These are phyloP conservation scores for Osmerus eperlanus DNA, from an alignment of 2,113 vertebrate species.

Conservation along the genomic window DNA sequence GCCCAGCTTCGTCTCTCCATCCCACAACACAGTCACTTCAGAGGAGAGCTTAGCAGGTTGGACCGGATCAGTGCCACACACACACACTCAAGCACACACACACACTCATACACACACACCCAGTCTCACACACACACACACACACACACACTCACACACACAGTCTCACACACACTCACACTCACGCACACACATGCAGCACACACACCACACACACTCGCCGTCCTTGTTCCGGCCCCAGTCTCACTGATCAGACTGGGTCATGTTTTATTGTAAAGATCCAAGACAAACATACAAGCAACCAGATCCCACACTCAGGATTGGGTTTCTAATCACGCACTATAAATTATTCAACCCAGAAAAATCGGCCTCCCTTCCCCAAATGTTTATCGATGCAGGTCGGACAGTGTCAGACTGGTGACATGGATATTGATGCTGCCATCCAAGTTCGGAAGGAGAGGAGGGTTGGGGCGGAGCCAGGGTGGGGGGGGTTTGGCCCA, in stretches of 20 bases:
- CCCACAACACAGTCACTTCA: conserved; percentile 31
- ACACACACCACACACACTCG: background rate
- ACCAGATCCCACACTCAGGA: conserved; percentile 69
- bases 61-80: background rate
- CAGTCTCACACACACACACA: conserved; percentile 1
- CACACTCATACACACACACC: background rate
- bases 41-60: background rate
- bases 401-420: conserved; percentile 61
- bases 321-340: conserved; percentile 79
- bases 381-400: conserved; percentile 84
- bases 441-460: conserved; percentile 74
- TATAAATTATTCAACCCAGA: conserved; percentile 81
- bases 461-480: conserved; percentile 21
- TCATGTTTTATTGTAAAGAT: conserved; percentile 75
- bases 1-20: background rate
- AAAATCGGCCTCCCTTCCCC: conserved; percentile 78
- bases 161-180: background rate
- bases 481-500: conserved; percentile 23
- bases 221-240: conserved; percentile 9
- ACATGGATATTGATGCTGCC: conserved; percentile 75
- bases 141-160: background rate
- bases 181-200: background rate
- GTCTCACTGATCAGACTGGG: conserved; percentile 63
- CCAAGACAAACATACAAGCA: conserved; percentile 75
- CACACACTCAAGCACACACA: background rate